Evolutionary conservation across 2,888 invertebrate species (phyloP), one percentile per base, ranked within the genome.

Genomic region (Bellardia pandia): DNA sequence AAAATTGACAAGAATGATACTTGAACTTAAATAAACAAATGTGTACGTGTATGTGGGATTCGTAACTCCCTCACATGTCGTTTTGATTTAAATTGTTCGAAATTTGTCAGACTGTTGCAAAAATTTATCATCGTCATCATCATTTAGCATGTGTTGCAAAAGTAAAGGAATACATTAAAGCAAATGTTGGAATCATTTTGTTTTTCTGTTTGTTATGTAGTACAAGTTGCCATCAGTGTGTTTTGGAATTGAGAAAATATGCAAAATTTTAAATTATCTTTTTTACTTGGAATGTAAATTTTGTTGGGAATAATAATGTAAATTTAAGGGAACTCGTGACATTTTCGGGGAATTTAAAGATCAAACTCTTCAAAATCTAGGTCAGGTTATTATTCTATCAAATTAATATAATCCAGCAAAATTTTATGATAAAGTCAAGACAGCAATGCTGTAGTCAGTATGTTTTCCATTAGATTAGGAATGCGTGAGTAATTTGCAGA

Each of bases 1-100:
- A 64, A 53, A 72, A 80, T 45, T 53, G 71, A 72, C 72, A 72
- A 42, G 4, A 42, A 42, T 72, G 42, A 51, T 56, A 48, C 72
- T 72, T 64, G 30, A 80, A 56, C 33, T 53, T 42, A 72, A 56
- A 8, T n/a, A 53, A 64, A 64, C 14, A 72, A 42, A 45, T n/a
- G 11, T 40, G 33, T 23, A 16, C 51, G 37, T 71, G 30, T 48
- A 58, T 13, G 45, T 16, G 58, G 45, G 45, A 45, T 16, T 11
- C 8, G 1, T 56, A 16, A 33, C 64, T 45, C 16, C 56, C 42
- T 3, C 64, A 74, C n/a, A 53, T 64, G 51, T 64, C 30, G n/a
- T 62, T 62, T 40, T 40, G 16, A 51, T 71, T 48, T n/a, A 40
- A 71, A 71, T 30, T 71, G 13, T 69, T 71, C 60, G 30, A 71